These are phyloP conservation scores for Steromphala cineraria DNA, from an alignment of 2,888 invertebrate genomes.

Conservation along the genomic window DNA sequence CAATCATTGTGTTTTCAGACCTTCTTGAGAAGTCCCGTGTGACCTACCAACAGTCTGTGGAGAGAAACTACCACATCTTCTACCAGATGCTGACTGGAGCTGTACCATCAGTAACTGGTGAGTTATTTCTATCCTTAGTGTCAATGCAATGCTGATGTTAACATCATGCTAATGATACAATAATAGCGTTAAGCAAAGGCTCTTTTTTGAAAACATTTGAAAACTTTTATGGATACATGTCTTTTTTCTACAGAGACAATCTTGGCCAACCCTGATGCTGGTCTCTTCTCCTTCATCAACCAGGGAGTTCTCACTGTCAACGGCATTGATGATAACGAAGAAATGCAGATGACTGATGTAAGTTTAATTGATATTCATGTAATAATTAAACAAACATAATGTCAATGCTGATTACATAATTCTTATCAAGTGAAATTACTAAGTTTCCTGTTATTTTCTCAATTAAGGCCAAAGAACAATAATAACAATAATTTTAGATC, in stretches of 20 bases:
- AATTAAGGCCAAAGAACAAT: no score
- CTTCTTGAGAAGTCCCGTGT: slow-evolving; percentile 99
- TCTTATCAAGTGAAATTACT: no score
- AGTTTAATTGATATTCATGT: slow-evolving; percentile 31
- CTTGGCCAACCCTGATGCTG: slow-evolving; percentile 86
- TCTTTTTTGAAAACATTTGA: not conserved
- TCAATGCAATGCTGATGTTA: not conserved
- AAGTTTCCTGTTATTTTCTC: no score
- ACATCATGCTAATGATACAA: not conserved
- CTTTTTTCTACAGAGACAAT: slow-evolving; percentile 82
- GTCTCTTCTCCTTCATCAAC: slow-evolving; percentile 90
- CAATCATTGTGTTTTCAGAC: no score
- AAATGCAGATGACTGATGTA: slow-evolving; percentile 80
- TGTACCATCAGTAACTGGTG: slow-evolving; percentile 27
- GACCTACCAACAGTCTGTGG: slow-evolving; percentile 94
- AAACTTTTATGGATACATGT: not conserved
- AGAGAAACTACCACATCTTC: slow-evolving; percentile 99
- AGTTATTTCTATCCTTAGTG: not conserved
- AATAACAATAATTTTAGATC: no score
- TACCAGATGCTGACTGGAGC: slow-evolving; percentile 85
- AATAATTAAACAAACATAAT: no score
- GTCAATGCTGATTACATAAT: no score
- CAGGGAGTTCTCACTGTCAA: slow-evolving; percentile 97
- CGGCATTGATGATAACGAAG: slow-evolving; percentile 95
- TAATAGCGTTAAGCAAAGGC: not conserved